Percentiles rank a stretch among this genome's conserved stretches.
These are phyloP conservation scores for Ornithorhynchus anatinus DNA, from an alignment of 2,113 vertebrate genomes.

Conservation along the genomic window DNA sequence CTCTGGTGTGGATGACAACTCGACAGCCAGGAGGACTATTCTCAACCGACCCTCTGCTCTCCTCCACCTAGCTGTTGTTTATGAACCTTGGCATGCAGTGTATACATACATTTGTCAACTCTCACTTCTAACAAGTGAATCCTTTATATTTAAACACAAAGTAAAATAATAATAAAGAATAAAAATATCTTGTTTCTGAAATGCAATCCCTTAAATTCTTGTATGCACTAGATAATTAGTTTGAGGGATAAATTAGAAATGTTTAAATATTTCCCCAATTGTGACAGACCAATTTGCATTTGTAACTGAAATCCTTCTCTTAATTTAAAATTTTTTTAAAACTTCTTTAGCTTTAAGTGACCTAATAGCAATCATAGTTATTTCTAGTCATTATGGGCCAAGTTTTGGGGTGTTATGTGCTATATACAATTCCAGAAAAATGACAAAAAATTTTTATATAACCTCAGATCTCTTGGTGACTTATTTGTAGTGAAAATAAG, in stretches of 20 bases:
- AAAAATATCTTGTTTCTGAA: neutral
- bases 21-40: too few species aligned
- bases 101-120: too few species aligned
- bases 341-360: neutral
- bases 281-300: neutral
- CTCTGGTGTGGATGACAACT: too few species aligned
- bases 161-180: too few species aligned
- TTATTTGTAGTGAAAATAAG: constrained; percentile 24
- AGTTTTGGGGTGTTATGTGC: neutral
- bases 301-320: constrained; percentile 6
- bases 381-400: neutral
- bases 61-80: too few species aligned
- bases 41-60: too few species aligned
- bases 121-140: too few species aligned
- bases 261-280: neutral
- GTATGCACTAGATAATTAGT: too few species aligned
- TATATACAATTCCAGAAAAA: constrained; percentile 1
- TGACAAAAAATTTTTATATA: neutral
- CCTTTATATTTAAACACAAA: too few species aligned
- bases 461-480: neutral
- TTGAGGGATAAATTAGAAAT: constrained; percentile 12
- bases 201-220: too few species aligned
- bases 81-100: too few species aligned
- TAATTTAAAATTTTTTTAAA: neutral
- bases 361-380: neutral